Conservation (phyloP, 2,888 invertebrate species). For the Rapana venosa region DNA sequence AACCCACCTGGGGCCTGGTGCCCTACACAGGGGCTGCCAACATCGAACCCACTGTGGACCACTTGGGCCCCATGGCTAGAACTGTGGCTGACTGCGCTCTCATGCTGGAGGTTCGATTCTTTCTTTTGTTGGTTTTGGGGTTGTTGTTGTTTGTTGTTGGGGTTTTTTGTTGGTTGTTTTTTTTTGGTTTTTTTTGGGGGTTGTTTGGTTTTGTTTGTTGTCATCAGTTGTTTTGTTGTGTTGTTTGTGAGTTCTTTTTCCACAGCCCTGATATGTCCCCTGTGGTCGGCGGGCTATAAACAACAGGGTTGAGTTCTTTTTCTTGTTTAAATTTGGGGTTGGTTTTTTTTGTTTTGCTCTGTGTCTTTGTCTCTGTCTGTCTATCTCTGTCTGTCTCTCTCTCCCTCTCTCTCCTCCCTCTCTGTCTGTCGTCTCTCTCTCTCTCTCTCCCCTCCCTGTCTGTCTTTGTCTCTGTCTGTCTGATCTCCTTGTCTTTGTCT, state of each 20-base stretch:
- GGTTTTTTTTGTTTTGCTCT: not conserved
- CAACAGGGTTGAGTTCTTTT: no score
- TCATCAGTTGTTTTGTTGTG: not conserved
- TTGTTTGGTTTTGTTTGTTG: no score
- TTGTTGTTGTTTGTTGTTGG: not conserved
- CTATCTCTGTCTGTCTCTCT: not conserved
- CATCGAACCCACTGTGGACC: constrained; percentile 69
- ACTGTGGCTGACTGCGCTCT: constrained; percentile 73
- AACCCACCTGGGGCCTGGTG: constrained; percentile 75
- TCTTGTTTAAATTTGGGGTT: no score
- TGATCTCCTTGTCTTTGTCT: no score
- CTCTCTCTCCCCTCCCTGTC: not conserved
- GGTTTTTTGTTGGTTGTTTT: not conserved
- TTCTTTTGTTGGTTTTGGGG: not conserved
- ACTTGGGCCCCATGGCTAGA: constrained; percentile 73
- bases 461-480: not conserved
- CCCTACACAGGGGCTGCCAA: constrained; percentile 72
- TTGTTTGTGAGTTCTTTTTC: not conserved
- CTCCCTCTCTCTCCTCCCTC: not conserved
- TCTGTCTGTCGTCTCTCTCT: not conserved
- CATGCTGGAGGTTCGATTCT: constrained; percentile 66
- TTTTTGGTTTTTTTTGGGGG: not conserved
- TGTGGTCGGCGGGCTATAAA: no score
- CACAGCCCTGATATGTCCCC: no score
- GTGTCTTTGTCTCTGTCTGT: not conserved